Percentiles rank a stretch among this genome's conserved stretches.
Evolutionary conservation across 53 echinoderm and acorn worm species (phyloP).

Genomic region (Crossaster papposus): DNA sequence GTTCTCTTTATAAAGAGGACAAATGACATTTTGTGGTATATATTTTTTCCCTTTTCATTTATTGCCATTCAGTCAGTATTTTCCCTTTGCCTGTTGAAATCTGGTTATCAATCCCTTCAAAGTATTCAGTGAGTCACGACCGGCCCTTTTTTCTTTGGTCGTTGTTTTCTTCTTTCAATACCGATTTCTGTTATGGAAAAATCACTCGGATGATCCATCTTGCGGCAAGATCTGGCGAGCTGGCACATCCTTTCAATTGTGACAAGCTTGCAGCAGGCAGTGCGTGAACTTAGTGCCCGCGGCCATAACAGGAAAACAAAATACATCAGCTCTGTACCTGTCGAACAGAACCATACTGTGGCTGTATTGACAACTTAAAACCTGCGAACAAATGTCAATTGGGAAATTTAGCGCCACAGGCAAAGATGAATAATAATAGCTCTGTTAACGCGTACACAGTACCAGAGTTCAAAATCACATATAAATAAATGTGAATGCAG

Average conservation of each 20-base stretch:
- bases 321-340: neutral
- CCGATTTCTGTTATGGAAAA: neutral
- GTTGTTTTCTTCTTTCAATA: neutral
- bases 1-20: neutral
- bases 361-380: neutral
- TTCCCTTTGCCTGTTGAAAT: neutral
- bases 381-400: neutral
- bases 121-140: constrained; percentile 32
- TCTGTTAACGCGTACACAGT: neutral
- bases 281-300: constrained; percentile 10
- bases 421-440: neutral
- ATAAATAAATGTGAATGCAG: neutral
- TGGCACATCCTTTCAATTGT: constrained; percentile 27
- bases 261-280: constrained; percentile 18
- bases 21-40: neutral
- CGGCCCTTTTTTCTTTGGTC: neutral
- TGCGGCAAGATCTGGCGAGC: constrained; percentile 40
- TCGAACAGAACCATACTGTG: neutral
- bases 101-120: neutral
- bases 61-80: neutral
- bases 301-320: neutral
- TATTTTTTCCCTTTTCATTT: neutral
- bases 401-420: neutral
- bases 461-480: neutral
- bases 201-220: constrained; percentile 30